Conservation (phyloP, 2,888 invertebrate genomes). For the Morinoia aosen region DNA sequence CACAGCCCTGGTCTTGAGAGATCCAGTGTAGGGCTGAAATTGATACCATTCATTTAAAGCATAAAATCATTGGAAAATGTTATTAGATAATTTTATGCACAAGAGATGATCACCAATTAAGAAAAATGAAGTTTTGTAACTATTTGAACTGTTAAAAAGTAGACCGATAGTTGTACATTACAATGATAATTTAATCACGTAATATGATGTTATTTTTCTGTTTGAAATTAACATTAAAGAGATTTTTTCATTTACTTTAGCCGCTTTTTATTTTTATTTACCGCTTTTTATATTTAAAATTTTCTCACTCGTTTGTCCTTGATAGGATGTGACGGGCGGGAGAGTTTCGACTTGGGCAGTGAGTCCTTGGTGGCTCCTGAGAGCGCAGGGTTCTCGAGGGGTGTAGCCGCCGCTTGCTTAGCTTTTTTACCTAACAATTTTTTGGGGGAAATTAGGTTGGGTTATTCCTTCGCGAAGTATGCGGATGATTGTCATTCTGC, state of each 20-base stretch:
- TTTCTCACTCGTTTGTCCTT: not conserved
- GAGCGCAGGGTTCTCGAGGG: not conserved
- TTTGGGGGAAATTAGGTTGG: not conserved
- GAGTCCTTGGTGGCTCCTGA: not conserved
- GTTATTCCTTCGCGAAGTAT: not conserved
- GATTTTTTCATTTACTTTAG: not conserved
- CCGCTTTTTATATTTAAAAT: not conserved
- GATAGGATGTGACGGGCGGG: not conserved
- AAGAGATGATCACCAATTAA: not conserved
- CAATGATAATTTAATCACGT: not conserved
- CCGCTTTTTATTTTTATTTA: not conserved
- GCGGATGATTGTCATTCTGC: not conserved
- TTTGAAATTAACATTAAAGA: not conserved
- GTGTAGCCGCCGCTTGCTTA: not conserved
- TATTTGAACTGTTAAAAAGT: not conserved
- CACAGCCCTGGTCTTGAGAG: conserved; percentile 5
- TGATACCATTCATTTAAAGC: not conserved
- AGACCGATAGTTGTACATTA: not conserved
- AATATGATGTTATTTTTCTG: not conserved
- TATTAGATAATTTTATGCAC: not conserved
- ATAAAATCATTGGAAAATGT: not conserved
- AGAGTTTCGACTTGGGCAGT: not conserved
- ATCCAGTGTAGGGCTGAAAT: conserved; percentile 19
- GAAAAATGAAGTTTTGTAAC: not conserved
- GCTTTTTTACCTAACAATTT: not conserved